Evolutionary conservation across 2,797 vertebrate species (phyloP).

Genomic region (Lutra lutra): DNA sequence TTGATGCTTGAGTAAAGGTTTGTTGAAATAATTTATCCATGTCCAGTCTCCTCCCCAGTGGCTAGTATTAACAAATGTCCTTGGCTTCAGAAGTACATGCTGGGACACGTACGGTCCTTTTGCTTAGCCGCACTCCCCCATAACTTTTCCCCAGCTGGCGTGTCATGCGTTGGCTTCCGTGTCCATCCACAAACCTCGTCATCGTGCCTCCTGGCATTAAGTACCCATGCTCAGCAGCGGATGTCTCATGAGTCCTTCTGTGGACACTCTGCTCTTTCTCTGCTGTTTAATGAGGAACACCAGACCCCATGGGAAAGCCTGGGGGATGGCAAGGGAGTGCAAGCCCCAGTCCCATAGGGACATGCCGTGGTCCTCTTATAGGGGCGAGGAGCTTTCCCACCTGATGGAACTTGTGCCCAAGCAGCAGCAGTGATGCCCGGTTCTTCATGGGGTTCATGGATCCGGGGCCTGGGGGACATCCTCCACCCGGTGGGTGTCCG

Average conservation of each 20-base stretch:
- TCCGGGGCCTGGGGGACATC: not conserved
- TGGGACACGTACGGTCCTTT: not conserved
- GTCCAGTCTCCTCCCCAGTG: not conserved
- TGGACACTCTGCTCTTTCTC: not conserved
- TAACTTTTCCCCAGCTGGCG: not conserved
- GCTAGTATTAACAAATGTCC: not conserved
- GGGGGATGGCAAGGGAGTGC: not conserved
- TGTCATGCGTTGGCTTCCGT: not conserved
- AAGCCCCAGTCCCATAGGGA: not conserved
- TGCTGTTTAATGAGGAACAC: not conserved
- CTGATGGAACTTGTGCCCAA: too few species aligned
- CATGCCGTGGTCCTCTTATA: not conserved
- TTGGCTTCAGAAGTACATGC: not conserved
- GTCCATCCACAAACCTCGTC: not conserved
- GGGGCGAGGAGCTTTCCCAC: not conserved
- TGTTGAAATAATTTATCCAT: not conserved
- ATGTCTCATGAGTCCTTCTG: not conserved
- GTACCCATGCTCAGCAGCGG: not conserved
- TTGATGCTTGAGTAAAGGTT: not conserved
- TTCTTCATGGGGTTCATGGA: not conserved
- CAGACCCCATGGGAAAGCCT: not conserved
- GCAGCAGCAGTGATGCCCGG: not conserved
- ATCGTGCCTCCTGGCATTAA: not conserved
- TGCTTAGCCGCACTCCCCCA: not conserved
- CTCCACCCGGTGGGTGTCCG: not conserved